phyloP scores from a whole-genome alignment of 92 coral and sea anemone genomes.

The Umimayanthus chanpuru region DNA sequence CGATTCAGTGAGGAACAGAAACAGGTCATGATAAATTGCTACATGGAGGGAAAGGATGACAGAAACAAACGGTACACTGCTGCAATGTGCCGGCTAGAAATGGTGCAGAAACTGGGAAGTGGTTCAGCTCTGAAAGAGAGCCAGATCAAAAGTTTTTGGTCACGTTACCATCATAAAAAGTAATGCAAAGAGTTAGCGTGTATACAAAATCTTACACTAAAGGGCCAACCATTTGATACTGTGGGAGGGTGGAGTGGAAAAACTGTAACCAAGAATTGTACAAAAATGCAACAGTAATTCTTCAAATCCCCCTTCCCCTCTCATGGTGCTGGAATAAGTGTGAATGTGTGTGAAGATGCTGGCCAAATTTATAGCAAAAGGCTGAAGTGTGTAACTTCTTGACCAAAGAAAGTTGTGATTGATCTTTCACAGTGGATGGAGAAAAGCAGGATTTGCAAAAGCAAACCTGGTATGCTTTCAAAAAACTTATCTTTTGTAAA shows the following conservation, averaged over 20 bases:
- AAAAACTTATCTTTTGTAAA: no score
- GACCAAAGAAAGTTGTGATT: no score
- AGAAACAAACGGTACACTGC: constrained; percentile 46
- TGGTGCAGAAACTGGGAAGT: constrained; percentile 42
- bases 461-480: no score
- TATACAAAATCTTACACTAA: background rate
- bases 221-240: background rate
- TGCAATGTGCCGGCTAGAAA: constrained; percentile 50
- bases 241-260: background rate
- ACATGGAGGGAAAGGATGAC: constrained; percentile 45
- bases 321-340: no score
- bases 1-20: constrained; percentile 45
- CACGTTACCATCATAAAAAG: constrained; percentile 20
- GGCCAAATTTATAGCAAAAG: no score
- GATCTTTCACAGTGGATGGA: no score
- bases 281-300: no score
- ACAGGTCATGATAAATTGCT: constrained; percentile 43
- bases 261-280: background rate
- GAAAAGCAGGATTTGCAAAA: no score
- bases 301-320: no score
- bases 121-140: constrained; percentile 31
- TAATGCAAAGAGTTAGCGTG: background rate
- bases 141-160: constrained; percentile 52
- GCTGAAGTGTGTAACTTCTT: no score
- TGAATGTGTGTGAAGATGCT: no score